Conservation (phyloP, 2,888 invertebrate species). For the Apotomis turbidana region DNA sequence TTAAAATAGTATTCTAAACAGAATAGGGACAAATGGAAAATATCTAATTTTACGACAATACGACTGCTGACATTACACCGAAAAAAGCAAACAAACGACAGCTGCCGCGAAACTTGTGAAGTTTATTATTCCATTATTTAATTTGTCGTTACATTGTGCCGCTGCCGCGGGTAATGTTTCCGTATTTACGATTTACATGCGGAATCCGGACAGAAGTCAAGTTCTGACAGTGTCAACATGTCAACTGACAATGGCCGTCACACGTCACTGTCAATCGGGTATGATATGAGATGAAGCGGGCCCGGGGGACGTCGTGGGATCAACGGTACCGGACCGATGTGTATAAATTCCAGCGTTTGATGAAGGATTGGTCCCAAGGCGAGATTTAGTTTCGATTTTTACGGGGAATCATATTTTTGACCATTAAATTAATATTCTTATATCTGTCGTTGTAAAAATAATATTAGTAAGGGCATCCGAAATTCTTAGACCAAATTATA, state of each 20-base stretch:
- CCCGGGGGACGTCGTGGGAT: slow-evolving; percentile 65
- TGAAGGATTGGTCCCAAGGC: slow-evolving; percentile 72
- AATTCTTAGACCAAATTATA: too few relatives aligned
- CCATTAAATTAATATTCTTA: slow-evolving; percentile 34
- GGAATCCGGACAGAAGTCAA: slow-evolving; percentile 81
- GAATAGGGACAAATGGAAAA: slow-evolving; percentile 11
- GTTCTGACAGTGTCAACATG: slow-evolving; percentile 82
- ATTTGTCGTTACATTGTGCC: slow-evolving; percentile 79
- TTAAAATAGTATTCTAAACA: background rate
- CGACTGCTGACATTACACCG: slow-evolving; percentile 45
- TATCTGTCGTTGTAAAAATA: background rate
- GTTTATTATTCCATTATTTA: slow-evolving; percentile 81
- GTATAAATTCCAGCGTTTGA: slow-evolving; percentile 64
- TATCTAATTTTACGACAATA: slow-evolving; percentile 35
- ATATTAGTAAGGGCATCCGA: too few relatives aligned
- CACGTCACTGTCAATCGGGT: slow-evolving; percentile 78
- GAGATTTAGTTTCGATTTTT: slow-evolving; percentile 45
- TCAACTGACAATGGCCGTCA: slow-evolving; percentile 80
- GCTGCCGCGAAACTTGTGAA: slow-evolving; percentile 63
- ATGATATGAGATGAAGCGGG: slow-evolving; percentile 74
- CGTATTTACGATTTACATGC: slow-evolving; percentile 78
- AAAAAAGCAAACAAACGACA: slow-evolving; percentile 62
- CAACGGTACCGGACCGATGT: slow-evolving; percentile 51
- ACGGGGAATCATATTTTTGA: slow-evolving; percentile 42
- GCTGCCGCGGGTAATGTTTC: slow-evolving; percentile 71